Evolutionary conservation across 2,888 invertebrate genomes (phyloP), one percentile per base, ranked within the genome.

Genomic region (Drosophila borealis): DNA sequence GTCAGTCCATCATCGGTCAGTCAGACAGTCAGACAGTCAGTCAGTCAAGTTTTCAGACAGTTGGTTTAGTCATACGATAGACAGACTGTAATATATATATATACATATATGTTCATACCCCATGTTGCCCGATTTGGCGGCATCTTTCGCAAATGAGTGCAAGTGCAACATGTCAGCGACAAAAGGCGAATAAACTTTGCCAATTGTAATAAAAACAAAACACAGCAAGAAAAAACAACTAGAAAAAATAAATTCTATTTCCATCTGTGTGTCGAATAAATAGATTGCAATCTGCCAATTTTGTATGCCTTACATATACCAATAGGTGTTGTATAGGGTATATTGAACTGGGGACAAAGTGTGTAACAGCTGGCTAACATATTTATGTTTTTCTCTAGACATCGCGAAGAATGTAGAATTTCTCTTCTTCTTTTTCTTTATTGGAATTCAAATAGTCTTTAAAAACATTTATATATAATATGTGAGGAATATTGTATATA

Each of bases 181-280:
- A 50, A 83, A 82, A 85, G 82, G 86, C 85, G 78, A 83, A 83
- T 80, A 83, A 83, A 85, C 82, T 85, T 75, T 85, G 68, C 49
- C 55, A 71, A 70, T 57, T 51, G 66, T 68, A 59, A 29, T 19
- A 53, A 13, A 13, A 45, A 25, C 19, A 21, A 9, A 50, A 25
- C 8, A 29, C 29, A 29, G 29, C 8, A 29, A 29, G 8, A 25
- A 29, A 53, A 34, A 48, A n/a, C 5, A 11, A n/a, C 42, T 37
- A 17, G 8, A 41, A 55, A 11, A 41, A 42, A 42, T 25, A 36
- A 60, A 60, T 56, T 64, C 68, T 75, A 75, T 75, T 71, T 76
- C 55, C 29, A 61, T 17, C 49, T 33, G 10, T 64, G 34, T 48
- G 60, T 41, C 37, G 65, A 74, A 66, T 63, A 75, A 70, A 71